Evolutionary conservation across 2,113 vertebrate genomes (phyloP).

Genomic region (Sceloporus undulatus): DNA sequence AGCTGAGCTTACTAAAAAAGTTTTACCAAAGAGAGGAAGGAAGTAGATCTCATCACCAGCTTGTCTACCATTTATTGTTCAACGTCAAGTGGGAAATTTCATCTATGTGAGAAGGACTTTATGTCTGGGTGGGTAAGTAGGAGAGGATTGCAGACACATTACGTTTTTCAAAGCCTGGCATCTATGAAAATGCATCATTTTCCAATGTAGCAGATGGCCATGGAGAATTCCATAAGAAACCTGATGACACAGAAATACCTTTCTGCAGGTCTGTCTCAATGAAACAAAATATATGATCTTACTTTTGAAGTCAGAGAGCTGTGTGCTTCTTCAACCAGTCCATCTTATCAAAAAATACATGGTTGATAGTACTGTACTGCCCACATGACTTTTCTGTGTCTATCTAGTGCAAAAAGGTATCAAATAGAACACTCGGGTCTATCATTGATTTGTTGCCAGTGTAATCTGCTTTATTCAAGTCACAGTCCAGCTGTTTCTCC

Average conservation of each 20-base stretch:
- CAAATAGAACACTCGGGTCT: constrained; percentile 62
- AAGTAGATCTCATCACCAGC: constrained; percentile 29
- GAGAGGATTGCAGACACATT: not conserved
- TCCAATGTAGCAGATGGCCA: constrained; percentile 28
- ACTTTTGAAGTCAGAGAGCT: constrained; percentile 39
- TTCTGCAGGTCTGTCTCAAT: constrained; percentile 17
- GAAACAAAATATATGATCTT: constrained; percentile 52
- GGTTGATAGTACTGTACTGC: constrained; percentile 65
- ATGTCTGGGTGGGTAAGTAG: constrained; percentile 39
- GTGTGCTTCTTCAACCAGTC: constrained; percentile 45
- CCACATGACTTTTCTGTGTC: constrained; percentile 65
- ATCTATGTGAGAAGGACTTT: constrained; percentile 9
- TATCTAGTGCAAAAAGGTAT: constrained; percentile 69
- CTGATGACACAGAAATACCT: constrained; percentile 51
- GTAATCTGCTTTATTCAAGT: constrained; percentile 76
- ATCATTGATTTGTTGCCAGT: constrained; percentile 74
- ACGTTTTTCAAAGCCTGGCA: constrained; percentile 25
- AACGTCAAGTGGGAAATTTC: constrained; percentile 43
- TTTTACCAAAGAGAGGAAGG: not conserved
- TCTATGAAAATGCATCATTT: constrained; percentile 54
- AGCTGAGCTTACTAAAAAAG: not conserved
- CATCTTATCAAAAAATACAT: constrained; percentile 63
- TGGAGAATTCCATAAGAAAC: constrained; percentile 33
- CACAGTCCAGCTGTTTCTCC: constrained; percentile 72
- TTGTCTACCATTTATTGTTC: constrained; percentile 23